Evolutionary conservation across 2,888 invertebrate species (phyloP), one percentile per base, ranked within the genome.

Genomic region (Dermolepida albohirtum): DNA sequence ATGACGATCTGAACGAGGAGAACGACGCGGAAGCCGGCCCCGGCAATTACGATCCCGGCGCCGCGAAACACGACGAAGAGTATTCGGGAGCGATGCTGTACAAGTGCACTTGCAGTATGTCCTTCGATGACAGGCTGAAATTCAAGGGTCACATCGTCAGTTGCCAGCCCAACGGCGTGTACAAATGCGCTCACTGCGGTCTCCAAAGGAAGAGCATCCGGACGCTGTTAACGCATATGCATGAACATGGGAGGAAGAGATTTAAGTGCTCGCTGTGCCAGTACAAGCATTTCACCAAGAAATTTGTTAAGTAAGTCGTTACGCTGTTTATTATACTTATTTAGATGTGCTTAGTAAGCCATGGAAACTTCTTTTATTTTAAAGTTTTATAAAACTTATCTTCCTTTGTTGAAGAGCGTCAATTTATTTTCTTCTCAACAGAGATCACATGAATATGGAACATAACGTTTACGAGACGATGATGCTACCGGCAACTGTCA

Each of bases 261-360:
- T 89, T 86, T 70, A 83, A 85, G 8, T 92, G 92, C 75, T 85
- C 87, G 5, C 57, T 89, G 27, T 92, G 92, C 75, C 79, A 83
- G 43, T 76, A 73, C 52, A 81, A 79, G 69, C 80, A 78, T 54
- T 74, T 78, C 78, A 83, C 77, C 40, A 66, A 73, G 1, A 66
- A 69, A 5, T 72, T 75, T 44, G 74, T 77, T 6, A 79, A 75
- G 80, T 81, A 73, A 77, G 78, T 34, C 1, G 6, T 29, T 4
- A 29, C 29, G 29, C n/a, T n/a, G n/a, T n/a, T n/a, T n/a, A n/a
- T n/a, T n/a, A n/a, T n/a, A n/a, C n/a, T n/a, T n/a, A n/a, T n/a
- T n/a, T n/a, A n/a, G n/a, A n/a, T n/a, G n/a, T n/a, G n/a, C n/a
- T n/a, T n/a, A n/a, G n/a, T n/a, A n/a, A n/a, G n/a, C n/a, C n/a